Percentiles rank a stretch among this genome's conserved stretches.
Evolutionary conservation across 2,797 vertebrate species (phyloP).

Genomic region (Oreortyx pictus): DNA sequence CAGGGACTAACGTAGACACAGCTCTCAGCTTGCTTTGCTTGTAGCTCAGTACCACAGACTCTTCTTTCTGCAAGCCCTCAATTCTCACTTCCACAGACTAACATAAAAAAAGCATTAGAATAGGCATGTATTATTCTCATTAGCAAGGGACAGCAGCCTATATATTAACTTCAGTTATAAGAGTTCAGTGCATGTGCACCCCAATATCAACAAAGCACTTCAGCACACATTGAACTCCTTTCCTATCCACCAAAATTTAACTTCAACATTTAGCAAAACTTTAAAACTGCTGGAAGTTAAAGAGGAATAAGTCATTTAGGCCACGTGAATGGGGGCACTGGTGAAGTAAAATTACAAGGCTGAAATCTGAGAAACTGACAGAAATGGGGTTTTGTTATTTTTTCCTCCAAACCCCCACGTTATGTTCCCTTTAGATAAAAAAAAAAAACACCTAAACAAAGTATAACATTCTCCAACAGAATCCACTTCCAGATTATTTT

Average conservation of each 20-base stretch:
- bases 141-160: background rate
- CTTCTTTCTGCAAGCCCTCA: background rate
- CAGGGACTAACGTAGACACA: background rate
- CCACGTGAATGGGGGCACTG: accelerated
- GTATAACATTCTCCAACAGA: constrained; percentile 57
- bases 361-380: constrained; percentile 16
- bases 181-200: background rate
- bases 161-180: background rate
- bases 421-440: constrained; percentile 38
- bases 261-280: background rate
- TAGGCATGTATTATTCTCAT: background rate
- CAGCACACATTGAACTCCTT: background rate
- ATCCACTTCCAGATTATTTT: constrained; percentile 75
- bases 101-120: background rate
- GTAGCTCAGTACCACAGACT: background rate
- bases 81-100: background rate
- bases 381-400: background rate
- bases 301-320: background rate
- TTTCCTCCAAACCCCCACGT: constrained; percentile 5
- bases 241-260: background rate
- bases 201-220: background rate
- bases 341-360: background rate
- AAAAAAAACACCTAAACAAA: constrained; percentile 51
- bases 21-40: background rate
- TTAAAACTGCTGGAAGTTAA: no score